Base-by-base conservation (phyloP, 2,113 vertebrate species). In the Ariopsis seemanni region DNA sequence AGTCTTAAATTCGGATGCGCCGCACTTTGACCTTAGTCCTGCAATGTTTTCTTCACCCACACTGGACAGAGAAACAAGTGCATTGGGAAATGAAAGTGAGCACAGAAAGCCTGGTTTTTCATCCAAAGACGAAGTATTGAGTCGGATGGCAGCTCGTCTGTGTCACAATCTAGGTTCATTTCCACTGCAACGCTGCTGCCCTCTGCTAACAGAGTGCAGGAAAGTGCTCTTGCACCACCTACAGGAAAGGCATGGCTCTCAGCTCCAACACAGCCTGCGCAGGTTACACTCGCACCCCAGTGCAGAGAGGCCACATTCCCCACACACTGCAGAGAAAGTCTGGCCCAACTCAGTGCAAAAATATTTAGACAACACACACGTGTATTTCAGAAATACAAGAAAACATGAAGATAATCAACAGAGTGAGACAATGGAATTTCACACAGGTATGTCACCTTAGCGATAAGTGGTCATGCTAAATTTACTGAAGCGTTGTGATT, bases 191-290 rank as follows among this genome's bases (percentile, higher is more conserved):
- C 92, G 87, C 15, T 91, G 89, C 75, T 92, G 93, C 80, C 90
- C 94, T 83, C 91, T 96, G 79, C 65, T 95, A 17, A 90, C 90
- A 10, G 95, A 97, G 80, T 93, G 91, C 87, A 96, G 93, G 79
- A 91, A 93, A 58, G 84, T 89, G 0, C 91, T 98, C 14, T 12
- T 95, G 79, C 88, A 90, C 27, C 87, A 91, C 52, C 90, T 97
- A 60, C 90, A 82, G 82, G 88, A 94, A 71, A 91, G 90, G 0
- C 95, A 96, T n/a, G 94, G 95, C n/a, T 86, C 88, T 14, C 74
- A 89, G 14, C 93, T 96, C 1, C 93, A 96, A 63, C 89, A 94
- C 71, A 91, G 94, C 88, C 87, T 94, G 25, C 86, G 85, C 0
- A 58, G 69, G 42, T 57, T 92, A 72, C 90, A 89, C 48, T 89